Evolutionary conservation across 2,888 invertebrate species (phyloP).

Genomic region (Auanema sp.): DNA sequence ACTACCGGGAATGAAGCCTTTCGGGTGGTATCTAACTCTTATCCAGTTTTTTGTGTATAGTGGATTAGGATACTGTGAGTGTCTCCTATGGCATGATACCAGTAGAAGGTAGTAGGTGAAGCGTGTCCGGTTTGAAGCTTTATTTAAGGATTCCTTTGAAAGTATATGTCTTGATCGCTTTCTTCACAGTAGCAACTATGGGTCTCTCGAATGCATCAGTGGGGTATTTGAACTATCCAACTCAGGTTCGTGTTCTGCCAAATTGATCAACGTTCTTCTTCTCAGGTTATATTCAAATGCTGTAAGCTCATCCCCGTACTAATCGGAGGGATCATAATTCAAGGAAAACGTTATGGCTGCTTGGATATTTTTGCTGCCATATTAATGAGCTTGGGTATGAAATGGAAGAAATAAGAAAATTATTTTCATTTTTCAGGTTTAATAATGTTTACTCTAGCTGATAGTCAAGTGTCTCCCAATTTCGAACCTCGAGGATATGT

Average conservation of each 20-base stretch:
- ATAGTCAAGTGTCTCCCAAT: slow-evolving; percentile 71
- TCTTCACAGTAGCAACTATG: slow-evolving; percentile 90
- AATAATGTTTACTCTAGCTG: slow-evolving; percentile 85
- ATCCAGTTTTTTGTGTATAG: slow-evolving; percentile 87
- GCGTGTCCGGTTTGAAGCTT: slow-evolving; percentile 42
- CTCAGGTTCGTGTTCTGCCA: slow-evolving; percentile 68
- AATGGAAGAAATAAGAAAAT: neutral
- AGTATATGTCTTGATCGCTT: slow-evolving; percentile 80
- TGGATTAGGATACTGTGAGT: slow-evolving; percentile 79
- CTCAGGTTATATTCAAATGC: slow-evolving; percentile 88
- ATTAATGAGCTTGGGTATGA: slow-evolving; percentile 57
- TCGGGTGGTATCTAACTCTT: slow-evolving; percentile 88
- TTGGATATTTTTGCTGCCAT: slow-evolving; percentile 51
- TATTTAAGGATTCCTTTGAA: slow-evolving; percentile 83
- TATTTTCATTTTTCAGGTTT: slow-evolving; percentile 30
- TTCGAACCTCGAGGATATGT: slow-evolving; percentile 70
- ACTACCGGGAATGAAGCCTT: slow-evolving; percentile 83
- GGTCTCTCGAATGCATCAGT: slow-evolving; percentile 90
- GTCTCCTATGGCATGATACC: slow-evolving; percentile 69
- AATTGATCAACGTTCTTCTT: neutral
- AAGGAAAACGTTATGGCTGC: slow-evolving; percentile 68
- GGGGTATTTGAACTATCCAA: slow-evolving; percentile 92
- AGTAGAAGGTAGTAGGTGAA: slow-evolving; percentile 65
- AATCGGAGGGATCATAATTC: slow-evolving; percentile 87
- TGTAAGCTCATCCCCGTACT: slow-evolving; percentile 95